These are phyloP conservation scores for Stomatorhinus walkeri DNA, from an alignment of 2,797 vertebrate species.

Conservation along the genomic window DNA sequence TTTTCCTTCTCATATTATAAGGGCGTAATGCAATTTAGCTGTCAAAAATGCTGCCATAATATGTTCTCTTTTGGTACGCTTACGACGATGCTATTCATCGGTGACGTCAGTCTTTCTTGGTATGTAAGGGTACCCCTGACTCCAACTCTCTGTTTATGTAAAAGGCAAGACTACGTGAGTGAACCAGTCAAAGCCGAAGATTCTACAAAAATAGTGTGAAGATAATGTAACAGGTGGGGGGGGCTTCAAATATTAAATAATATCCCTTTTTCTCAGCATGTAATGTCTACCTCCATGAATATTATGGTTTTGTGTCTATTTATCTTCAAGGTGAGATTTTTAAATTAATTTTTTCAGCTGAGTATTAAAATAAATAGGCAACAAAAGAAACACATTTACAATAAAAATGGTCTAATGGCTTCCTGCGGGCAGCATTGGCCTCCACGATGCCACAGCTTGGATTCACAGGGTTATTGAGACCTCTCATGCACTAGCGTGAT, in stretches of 20 bases:
- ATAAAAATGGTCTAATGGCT: slow-evolving; percentile 21
- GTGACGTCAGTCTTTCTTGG: neutral
- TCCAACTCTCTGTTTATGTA: neutral
- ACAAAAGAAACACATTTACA: neutral
- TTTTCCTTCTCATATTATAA: neutral
- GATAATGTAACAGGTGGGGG: neutral
- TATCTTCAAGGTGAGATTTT: neutral
- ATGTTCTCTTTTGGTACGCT: neutral
- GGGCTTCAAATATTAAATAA: neutral
- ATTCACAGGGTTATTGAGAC: neutral
- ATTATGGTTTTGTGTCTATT: neutral
- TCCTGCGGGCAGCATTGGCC: neutral
- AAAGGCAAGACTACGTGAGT: neutral
- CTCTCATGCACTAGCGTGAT: neutral
- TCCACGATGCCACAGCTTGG: neutral
- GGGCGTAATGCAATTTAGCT: neutral
- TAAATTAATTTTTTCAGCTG: neutral
- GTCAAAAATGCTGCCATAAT: neutral
- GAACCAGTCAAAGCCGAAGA: neutral
- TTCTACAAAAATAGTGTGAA: neutral
- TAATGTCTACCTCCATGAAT: neutral
- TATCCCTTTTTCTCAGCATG: neutral
- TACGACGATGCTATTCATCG: neutral
- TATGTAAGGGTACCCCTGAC: neutral
- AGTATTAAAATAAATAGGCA: neutral